Conservation (phyloP, 2,797 vertebrate species). For the Jordanella pulchra region DNA sequence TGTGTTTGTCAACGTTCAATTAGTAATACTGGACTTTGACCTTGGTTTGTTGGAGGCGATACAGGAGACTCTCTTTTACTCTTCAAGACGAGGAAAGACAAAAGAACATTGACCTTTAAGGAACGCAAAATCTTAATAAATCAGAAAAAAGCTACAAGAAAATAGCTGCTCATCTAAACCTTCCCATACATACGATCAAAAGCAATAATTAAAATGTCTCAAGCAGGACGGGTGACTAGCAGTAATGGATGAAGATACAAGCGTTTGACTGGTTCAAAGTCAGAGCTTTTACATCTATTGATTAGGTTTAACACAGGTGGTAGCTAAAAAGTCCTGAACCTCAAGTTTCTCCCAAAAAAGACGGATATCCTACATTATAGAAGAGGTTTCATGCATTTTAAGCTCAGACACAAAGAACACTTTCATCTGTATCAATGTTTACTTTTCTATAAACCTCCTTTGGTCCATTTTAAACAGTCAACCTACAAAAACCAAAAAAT, state of each 20-base stretch:
- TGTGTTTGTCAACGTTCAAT: background rate
- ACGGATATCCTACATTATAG: background rate
- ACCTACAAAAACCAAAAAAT: conserved; percentile 16
- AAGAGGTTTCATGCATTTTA: background rate
- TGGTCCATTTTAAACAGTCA: conserved; percentile 41
- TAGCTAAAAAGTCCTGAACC: background rate
- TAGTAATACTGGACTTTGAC: background rate
- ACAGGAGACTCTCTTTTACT: background rate
- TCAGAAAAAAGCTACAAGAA: background rate
- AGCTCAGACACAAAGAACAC: conserved; percentile 4
- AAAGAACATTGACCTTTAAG: background rate
- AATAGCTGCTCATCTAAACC: background rate
- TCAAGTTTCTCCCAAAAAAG: background rate
- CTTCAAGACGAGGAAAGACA: background rate
- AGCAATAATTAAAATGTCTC: background rate
- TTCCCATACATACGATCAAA: background rate
- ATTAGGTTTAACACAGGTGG: background rate
- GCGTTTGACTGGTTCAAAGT: background rate
- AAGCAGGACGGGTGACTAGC: background rate
- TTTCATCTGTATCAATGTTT: background rate
- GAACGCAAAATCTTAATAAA: background rate
- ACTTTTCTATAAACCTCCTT: conserved; percentile 19
- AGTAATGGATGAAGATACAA: background rate
- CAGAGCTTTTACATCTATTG: background rate
- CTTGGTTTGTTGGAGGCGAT: background rate